Percentiles rank a stretch among this genome's conserved stretches.
Conservation (phyloP, 2,888 invertebrate genomes). For the Hololepta plana region DNA sequence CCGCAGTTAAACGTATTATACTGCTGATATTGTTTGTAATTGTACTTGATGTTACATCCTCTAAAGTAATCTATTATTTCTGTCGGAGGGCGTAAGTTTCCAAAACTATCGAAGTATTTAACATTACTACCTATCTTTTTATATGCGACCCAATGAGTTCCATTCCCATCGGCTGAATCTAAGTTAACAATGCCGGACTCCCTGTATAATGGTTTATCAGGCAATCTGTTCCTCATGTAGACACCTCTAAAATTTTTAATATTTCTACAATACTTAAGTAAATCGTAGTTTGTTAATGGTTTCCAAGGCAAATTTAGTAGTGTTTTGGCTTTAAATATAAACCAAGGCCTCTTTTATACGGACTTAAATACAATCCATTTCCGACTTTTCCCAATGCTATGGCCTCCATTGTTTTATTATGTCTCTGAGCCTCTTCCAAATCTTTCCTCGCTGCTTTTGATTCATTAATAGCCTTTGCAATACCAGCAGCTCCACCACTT, state of each 20-base stretch:
- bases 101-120: slow-evolving; percentile 13
- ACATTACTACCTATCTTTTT: slow-evolving; percentile 15
- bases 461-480: slow-evolving; percentile 14
- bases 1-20: slow-evolving; percentile 6
- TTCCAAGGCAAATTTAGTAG: slow-evolving; percentile 10
- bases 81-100: slow-evolving; percentile 7
- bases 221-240: slow-evolving; percentile 14
- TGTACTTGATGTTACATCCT: slow-evolving; percentile 6
- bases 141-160: slow-evolving; percentile 22
- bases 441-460: slow-evolving; percentile 11
- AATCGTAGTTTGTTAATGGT: slow-evolving; percentile 12
- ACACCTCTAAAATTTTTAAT: slow-evolving; percentile 14
- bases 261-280: slow-evolving; percentile 9
- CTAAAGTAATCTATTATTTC: slow-evolving; percentile 8
- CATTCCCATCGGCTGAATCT: slow-evolving; percentile 13
- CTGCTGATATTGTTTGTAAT: slow-evolving; percentile 4
- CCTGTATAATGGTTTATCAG: slow-evolving; percentile 8
- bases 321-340: slow-evolving; percentile 12
- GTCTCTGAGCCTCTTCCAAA: slow-evolving; percentile 13
- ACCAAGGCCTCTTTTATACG: slow-evolving; percentile 13
- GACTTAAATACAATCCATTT: slow-evolving; percentile 11
- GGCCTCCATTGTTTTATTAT: slow-evolving; percentile 15
- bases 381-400: slow-evolving; percentile 15
- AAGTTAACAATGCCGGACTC: slow-evolving; percentile 18
- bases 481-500: slow-evolving; percentile 12